Percentiles rank a stretch among this genome's conserved stretches.
Evolutionary conservation across 2,888 invertebrate species (phyloP).

Genomic region (Epirrhoe alternata): DNA sequence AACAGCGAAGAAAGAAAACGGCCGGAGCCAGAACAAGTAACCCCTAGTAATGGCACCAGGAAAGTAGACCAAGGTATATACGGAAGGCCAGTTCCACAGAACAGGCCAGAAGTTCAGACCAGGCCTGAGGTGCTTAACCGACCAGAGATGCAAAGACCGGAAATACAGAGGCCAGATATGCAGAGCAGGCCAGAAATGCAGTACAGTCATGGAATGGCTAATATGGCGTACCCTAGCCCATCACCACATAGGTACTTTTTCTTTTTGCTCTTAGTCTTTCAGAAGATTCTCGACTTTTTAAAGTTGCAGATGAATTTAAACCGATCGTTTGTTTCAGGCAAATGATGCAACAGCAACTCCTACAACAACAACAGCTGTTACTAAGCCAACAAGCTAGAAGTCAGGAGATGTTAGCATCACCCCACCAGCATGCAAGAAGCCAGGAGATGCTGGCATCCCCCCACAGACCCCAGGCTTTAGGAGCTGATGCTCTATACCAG

Average conservation of each 20-base stretch:
- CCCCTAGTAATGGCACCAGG: slow-evolving; percentile 73
- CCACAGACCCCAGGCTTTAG: slow-evolving; percentile 71
- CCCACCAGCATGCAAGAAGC: slow-evolving; percentile 70
- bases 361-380: slow-evolving; percentile 80
- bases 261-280: neutral
- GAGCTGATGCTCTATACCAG: slow-evolving; percentile 79
- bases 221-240: slow-evolving; percentile 78
- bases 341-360: slow-evolving; percentile 80
- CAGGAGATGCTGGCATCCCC: slow-evolving; percentile 84
- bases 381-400: slow-evolving; percentile 82
- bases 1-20: slow-evolving; percentile 86
- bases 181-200: slow-evolving; percentile 60
- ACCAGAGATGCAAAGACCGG: slow-evolving; percentile 63
- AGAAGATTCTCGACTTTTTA: neutral
- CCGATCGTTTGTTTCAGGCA: slow-evolving; percentile 57
- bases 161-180: slow-evolving; percentile 80
- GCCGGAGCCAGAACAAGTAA: slow-evolving; percentile 73
- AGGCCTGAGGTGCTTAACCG: slow-evolving; percentile 47
- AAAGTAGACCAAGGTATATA: slow-evolving; percentile 87
- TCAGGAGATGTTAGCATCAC: slow-evolving; percentile 83
- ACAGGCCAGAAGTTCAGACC: slow-evolving; percentile 68
- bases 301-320: neutral
- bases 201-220: slow-evolving; percentile 69
- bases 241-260: slow-evolving; percentile 72
- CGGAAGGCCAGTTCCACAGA: slow-evolving; percentile 85